Base-by-base conservation (phyloP, 2,113 vertebrate genomes). In the Scatophagus argus region DNA sequence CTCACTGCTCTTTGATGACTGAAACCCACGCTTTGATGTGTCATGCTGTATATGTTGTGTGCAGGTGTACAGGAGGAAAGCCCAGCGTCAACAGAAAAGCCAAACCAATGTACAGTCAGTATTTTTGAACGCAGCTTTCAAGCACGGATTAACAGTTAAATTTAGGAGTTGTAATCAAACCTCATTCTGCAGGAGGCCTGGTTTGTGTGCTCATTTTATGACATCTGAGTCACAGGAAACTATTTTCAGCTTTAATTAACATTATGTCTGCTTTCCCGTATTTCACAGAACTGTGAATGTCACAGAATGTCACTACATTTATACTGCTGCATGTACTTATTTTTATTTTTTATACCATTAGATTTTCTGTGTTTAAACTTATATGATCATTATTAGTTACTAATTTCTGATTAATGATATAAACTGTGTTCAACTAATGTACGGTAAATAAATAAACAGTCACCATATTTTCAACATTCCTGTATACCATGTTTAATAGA, bases 1-100 rank as follows among this genome's bases (percentile, higher is more conserved):
- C 65, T 81, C 63, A 6, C 65, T 70, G 77, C 31, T 85, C 83
- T 88, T 87, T 87, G 87, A 87, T 81, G 78, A 62, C n/a, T 32
- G 71, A 59, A 65, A 74, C 52, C 61, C 29, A 7, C 39, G 39
- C 79, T 86, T 90, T 89, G 83, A 89, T 87, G 85, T 84, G 65
- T 76, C 61, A 65, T 14, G 16, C 60, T 56, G 68, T 52, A 31
- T 39, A 80, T 83, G 72, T 17, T 64, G 79, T 62, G 36, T 51
- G 56, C 76, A 41, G 56, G 47, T 75, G 51, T 44, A 58, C 36
- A 75, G 46, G 52, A 25, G 44, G 23, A 60, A 72, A 64, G 68
- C 41, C 39, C 12, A 54, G 32, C 54, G 58, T 80, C 36, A 82
- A 75, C 59, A 59, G 62, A 65, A 23, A 73, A 58, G 27, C 43